These are phyloP conservation scores for Capitulum mitella DNA, from an alignment of 2,888 invertebrate genomes.

Conservation along the genomic window DNA sequence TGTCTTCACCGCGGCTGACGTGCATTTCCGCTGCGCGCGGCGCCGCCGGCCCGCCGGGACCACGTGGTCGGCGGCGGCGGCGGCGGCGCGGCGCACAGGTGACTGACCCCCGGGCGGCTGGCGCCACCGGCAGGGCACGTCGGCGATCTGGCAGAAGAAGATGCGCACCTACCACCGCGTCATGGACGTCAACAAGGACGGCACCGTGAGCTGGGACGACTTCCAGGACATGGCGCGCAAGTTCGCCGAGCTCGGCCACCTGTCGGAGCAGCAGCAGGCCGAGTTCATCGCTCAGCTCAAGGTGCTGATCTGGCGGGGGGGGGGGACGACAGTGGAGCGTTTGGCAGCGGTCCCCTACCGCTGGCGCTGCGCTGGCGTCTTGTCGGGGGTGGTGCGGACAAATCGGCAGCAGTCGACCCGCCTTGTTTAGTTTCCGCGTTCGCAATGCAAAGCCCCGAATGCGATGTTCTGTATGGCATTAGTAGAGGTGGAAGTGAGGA, in stretches of 20 bases:
- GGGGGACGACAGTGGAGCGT: too few relatives aligned
- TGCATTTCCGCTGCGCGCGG: too few relatives aligned
- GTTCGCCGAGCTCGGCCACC: constrained; percentile 66
- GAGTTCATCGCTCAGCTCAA: constrained; percentile 64
- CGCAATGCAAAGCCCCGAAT: too few relatives aligned
- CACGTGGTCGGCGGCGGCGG: not conserved
- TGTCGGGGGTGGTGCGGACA: too few relatives aligned
- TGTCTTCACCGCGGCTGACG: too few relatives aligned
- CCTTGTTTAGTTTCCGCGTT: too few relatives aligned
- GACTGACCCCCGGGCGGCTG: not conserved
- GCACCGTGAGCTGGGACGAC: constrained; percentile 73
- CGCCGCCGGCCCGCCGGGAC: not conserved
- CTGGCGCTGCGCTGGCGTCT: too few relatives aligned
- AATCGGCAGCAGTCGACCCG: too few relatives aligned
- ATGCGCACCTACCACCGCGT: constrained; percentile 77
- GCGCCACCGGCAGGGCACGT: constrained; percentile 48
- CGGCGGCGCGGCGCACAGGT: not conserved
- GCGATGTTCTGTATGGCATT: too few relatives aligned
- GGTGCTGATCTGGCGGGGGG: too few relatives aligned
- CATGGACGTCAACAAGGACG: constrained; percentile 76
- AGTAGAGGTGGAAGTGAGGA: too few relatives aligned
- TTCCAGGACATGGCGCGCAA: constrained; percentile 64
- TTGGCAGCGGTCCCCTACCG: too few relatives aligned
- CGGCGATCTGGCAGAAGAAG: constrained; percentile 72
- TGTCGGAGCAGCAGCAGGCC: constrained; percentile 56